Percentiles rank a stretch among this genome's conserved stretches.
These are phyloP conservation scores for Laticauda laticaudata DNA, from an alignment of 2,113 vertebrate species.

Conservation along the genomic window DNA sequence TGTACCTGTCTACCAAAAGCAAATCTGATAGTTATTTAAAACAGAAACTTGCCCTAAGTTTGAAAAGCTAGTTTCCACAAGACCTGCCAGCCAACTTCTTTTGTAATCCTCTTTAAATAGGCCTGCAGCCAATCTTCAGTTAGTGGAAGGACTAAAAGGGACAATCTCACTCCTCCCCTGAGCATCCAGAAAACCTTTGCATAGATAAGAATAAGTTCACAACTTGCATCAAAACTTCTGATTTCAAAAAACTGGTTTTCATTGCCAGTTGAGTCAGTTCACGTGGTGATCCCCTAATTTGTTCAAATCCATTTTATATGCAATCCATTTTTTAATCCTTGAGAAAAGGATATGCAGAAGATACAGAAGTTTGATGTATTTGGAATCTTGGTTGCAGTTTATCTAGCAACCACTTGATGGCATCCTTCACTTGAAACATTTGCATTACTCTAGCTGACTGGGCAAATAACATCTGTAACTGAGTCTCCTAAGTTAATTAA, in stretches of 20 bases:
- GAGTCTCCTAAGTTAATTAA: slow-evolving; percentile 20
- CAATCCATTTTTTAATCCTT: background rate
- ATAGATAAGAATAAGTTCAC: background rate
- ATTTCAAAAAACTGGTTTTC: background rate
- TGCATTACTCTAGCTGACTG: rapidly evolving
- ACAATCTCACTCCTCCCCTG: background rate
- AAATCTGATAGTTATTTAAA: background rate
- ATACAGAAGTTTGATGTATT: background rate
- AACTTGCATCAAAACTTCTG: background rate
- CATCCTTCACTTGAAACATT: slow-evolving; percentile 43
- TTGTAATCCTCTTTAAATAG: background rate
- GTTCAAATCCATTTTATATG: background rate
- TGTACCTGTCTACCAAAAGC: background rate
- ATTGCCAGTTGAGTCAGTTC: background rate
- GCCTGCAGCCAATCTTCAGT: background rate
- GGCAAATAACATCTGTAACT: background rate
- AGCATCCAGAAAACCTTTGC: background rate
- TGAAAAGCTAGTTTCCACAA: background rate
- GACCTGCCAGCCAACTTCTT: background rate
- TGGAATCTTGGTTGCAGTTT: slow-evolving; percentile 29
- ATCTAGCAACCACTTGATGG: slow-evolving; percentile 57
- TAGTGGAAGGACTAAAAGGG: background rate
- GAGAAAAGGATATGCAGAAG: background rate
- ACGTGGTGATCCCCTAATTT: background rate
- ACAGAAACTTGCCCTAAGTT: background rate